These are phyloP conservation scores for Ichneumon xanthorius DNA, from an alignment of 2,888 invertebrate species.

Conservation along the genomic window DNA sequence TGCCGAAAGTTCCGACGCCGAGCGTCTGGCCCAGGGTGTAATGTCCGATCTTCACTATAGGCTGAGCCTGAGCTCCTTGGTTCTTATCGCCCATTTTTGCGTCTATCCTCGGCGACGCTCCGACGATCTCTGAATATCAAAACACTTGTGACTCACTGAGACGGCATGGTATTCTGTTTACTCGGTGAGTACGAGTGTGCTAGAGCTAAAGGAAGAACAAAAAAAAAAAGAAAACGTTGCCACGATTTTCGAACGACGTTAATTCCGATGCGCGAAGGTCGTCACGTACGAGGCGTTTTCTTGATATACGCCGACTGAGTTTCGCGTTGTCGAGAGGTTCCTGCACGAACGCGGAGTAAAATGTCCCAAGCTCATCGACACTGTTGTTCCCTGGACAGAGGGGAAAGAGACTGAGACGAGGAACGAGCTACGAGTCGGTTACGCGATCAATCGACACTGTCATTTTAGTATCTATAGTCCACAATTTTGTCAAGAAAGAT, in stretches of 20 bases:
- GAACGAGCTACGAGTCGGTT: not conserved
- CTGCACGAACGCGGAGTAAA: not conserved
- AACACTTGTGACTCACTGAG: constrained; percentile 1
- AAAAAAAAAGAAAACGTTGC: constrained; percentile 1
- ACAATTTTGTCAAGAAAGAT: not conserved
- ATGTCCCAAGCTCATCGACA: constrained; percentile 7
- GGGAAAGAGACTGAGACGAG: not conserved
- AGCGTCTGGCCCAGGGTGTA: constrained; percentile 97
- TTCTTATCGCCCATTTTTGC: constrained; percentile 80
- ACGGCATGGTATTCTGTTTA: constrained; percentile 6
- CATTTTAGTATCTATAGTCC: not conserved
- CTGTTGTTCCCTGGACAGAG: not conserved
- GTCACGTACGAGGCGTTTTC: constrained; percentile 21
- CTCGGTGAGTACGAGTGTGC: not conserved
- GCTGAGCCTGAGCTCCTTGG: constrained; percentile 86
- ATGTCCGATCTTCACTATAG: constrained; percentile 98
- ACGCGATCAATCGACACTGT: constrained; percentile 27
- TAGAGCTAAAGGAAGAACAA: not conserved
- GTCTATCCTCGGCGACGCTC: not conserved
- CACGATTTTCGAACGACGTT: constrained; percentile 1
- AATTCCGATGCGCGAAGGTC: constrained; percentile 46
- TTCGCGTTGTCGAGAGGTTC: not conserved
- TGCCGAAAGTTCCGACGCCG: constrained; percentile 99
- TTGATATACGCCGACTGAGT: constrained; percentile 27
- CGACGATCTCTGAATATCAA: not conserved